Conservation (phyloP, 2,797 vertebrate genomes). For the Crenuchus spilurus region DNA sequence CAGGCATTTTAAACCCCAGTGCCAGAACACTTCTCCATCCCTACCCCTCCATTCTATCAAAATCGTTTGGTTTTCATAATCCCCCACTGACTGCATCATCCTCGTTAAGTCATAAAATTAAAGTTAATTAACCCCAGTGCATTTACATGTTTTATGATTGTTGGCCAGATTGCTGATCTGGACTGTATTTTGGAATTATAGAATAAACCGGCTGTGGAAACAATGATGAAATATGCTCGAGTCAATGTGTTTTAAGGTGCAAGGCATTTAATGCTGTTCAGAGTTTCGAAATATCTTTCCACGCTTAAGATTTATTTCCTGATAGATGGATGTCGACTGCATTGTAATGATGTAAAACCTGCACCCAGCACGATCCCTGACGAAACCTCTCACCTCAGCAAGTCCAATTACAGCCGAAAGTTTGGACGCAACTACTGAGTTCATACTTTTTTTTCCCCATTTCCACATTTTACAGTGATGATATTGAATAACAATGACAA, state of each 20-base stretch:
- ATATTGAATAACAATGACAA: no score
- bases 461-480: no score
- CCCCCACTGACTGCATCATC: slow-evolving; percentile 15
- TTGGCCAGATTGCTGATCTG: neutral
- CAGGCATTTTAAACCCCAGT: slow-evolving; percentile 29
- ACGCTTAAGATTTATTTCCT: neutral
- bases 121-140: slow-evolving; percentile 28
- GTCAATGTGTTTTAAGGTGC: neutral
- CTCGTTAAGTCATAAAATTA: slow-evolving; percentile 42
- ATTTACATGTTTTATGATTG: slow-evolving; percentile 3
- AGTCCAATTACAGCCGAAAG: no score
- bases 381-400: neutral
- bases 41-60: slow-evolving; percentile 22
- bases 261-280: neutral
- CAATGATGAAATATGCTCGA: neutral
- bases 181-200: neutral
- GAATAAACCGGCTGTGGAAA: neutral
- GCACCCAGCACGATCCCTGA: neutral
- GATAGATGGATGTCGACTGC: neutral
- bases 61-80: slow-evolving; percentile 13
- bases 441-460: no score
- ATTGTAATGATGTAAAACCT: neutral
- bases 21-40: slow-evolving; percentile 34
- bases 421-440: no score
- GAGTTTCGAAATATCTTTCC: neutral